Evolutionary conservation across 2,113 vertebrate species (phyloP).

Genomic region (Condylura cristata): DNA sequence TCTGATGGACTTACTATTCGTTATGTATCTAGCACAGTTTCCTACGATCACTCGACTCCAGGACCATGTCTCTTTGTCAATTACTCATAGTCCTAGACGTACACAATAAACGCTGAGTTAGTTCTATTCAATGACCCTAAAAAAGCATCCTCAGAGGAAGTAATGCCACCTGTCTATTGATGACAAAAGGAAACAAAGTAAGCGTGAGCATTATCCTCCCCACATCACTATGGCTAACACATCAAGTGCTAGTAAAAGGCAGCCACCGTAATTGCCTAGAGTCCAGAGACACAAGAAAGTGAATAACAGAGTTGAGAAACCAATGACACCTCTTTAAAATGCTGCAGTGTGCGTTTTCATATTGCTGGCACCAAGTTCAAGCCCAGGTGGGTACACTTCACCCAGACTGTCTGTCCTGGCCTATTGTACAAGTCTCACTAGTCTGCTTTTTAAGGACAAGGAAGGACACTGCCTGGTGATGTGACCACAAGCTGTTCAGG

Average conservation of each 20-base stretch:
- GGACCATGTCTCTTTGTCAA: neutral
- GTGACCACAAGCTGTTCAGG: constrained; percentile 80
- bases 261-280: neutral
- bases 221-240: neutral
- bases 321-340: constrained; percentile 52
- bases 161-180: neutral
- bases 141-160: constrained; percentile 15
- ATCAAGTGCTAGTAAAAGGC: no score
- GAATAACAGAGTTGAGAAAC: neutral
- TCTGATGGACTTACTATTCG: neutral
- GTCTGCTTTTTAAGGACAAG: constrained; percentile 76
- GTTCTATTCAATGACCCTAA: neutral
- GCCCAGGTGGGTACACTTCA: constrained; percentile 64
- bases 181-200: constrained; percentile 12
- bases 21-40: neutral
- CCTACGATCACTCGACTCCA: neutral
- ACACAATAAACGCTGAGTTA: constrained; percentile 4
- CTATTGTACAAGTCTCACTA: constrained; percentile 39
- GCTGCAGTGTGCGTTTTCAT: neutral
- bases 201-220: neutral
- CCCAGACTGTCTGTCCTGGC: constrained; percentile 55
- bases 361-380: constrained; percentile 68
- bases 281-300: neutral
- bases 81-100: neutral
- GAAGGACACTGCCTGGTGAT: constrained; percentile 75